Evolutionary conservation across 2,113 vertebrate genomes (phyloP), one percentile per base, ranked within the genome.

Genomic region (Oryzias woworae): DNA sequence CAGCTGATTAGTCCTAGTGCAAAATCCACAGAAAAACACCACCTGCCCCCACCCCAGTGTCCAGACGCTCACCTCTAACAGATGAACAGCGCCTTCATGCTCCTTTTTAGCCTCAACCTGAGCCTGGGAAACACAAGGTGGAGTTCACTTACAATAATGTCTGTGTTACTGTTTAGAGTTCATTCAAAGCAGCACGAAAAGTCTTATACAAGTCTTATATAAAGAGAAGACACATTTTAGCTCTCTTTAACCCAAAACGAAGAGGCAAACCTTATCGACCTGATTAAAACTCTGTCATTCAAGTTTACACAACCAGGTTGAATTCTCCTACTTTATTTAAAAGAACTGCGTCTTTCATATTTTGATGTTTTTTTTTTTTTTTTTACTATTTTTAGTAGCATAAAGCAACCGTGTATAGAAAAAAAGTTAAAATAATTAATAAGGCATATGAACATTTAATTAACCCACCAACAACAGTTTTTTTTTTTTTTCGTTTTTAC

Each of bases 91-190:
- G 2, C 96, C 97, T 84, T 99, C 96, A 92, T 98, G 96, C 56
- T 98, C 95, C 82, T 95, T 97, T 92, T 98, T 97, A 72, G 97
- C 97, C 92, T 97, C 95, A 91, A 98, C 96, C 93, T 98, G 97
- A 96, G 97, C 97, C 97, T 99, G 77, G 51, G 78, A 88, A 77
- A 88, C 58, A 88, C 18, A 87, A 57, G 73, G 82, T 61, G 72
- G 44, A 85, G 78, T 82, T 82, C 76, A 83, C 60, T 73, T 62
- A 72, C 2, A 69, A 56, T 53, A 14, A 53, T 66, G 52, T 66
- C 54, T 67, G 70, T 46, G 17, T 31, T 23, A 58, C 17, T 62
- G 14, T 77, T 75, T 53, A 77, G 63, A 55, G 65, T 66, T 58
- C 62, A 3, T 72, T 74, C 67, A 57, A 77, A 71, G 66, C 58